Evolutionary conservation across 2,797 vertebrate genomes (phyloP).

Genomic region (Lerista edwardsae): DNA sequence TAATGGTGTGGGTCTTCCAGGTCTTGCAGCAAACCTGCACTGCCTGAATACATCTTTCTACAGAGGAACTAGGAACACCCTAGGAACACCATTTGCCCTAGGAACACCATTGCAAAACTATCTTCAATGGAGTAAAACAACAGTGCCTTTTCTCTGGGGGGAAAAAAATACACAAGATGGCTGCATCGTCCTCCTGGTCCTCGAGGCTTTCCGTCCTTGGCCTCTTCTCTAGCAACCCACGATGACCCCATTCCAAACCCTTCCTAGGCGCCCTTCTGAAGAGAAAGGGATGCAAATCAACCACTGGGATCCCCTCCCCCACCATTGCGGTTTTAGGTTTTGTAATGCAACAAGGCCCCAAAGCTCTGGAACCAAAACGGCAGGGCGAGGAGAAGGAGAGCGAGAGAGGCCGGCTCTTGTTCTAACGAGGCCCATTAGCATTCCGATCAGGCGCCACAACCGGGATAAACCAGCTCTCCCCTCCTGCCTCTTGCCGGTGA

Average conservation of each 20-base stretch:
- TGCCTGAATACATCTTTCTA: background rate
- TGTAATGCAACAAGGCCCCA: background rate
- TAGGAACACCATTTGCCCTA: too few species aligned
- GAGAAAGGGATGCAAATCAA: too few species aligned
- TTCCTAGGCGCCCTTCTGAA: background rate
- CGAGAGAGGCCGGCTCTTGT: background rate
- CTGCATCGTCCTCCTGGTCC: background rate
- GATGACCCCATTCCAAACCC: background rate
- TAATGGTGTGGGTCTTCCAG: too few species aligned
- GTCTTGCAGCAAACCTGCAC: background rate
- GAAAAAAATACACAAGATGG: background rate
- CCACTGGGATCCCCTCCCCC: background rate
- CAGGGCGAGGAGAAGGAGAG: background rate
- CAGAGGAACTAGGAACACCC: background rate
- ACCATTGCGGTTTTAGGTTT: background rate
- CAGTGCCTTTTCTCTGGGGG: background rate
- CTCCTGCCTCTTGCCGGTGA: conserved; percentile 34
- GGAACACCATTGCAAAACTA: background rate
- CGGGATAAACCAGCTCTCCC: conserved; percentile 34
- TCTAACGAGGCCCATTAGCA: background rate
- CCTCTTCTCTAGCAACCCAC: too few species aligned
- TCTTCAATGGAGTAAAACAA: too few species aligned
- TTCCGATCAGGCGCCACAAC: background rate
- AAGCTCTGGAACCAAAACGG: too few species aligned
- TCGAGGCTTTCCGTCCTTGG: too few species aligned